Conservation (phyloP, 35 echinoderm and acorn worm species). For the Anneissia japonica region DNA sequence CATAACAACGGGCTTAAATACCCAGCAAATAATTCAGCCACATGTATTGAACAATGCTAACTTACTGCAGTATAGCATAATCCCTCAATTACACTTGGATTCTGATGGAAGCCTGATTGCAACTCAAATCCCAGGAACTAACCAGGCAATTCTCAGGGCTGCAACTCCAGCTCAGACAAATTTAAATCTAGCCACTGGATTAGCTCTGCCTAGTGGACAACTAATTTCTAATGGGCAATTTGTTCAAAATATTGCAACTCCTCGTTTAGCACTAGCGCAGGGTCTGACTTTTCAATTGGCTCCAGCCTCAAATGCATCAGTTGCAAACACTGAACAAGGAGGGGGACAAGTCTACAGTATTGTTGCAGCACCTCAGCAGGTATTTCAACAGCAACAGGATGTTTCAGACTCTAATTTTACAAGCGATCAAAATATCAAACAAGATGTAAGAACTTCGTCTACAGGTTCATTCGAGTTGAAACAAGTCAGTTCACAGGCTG, state of each 20-base stretch:
- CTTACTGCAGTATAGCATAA: slow-evolving; percentile 61
- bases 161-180: neutral
- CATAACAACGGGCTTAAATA: neutral
- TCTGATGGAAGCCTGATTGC: slow-evolving; percentile 67
- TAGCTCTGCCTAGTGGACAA: slow-evolving; percentile 20
- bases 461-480: neutral
- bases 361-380: slow-evolving; percentile 8
- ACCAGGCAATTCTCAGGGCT: neutral
- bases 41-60: slow-evolving; percentile 7
- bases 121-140: slow-evolving; percentile 41
- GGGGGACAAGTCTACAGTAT: slow-evolving; percentile 43
- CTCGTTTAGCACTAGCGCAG: slow-evolving; percentile 40
- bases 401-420: neutral
- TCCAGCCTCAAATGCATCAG: slow-evolving; percentile 36
- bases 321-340: slow-evolving; percentile 6
- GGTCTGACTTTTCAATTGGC: slow-evolving; percentile 58
- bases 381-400: neutral
- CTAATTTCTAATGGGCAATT: slow-evolving; percentile 58
- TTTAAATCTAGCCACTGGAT: neutral
- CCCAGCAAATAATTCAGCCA: slow-evolving; percentile 48
- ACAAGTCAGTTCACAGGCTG: neutral
- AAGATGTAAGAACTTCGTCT: neutral
- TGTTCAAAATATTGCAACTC: slow-evolving; percentile 24
- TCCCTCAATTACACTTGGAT: slow-evolving; percentile 76
- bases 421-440: neutral